Percentiles rank a stretch among this genome's conserved stretches.
Evolutionary conservation across 2,113 vertebrate genomes (phyloP).

Genomic region (Myrmecophaga tridactyla): DNA sequence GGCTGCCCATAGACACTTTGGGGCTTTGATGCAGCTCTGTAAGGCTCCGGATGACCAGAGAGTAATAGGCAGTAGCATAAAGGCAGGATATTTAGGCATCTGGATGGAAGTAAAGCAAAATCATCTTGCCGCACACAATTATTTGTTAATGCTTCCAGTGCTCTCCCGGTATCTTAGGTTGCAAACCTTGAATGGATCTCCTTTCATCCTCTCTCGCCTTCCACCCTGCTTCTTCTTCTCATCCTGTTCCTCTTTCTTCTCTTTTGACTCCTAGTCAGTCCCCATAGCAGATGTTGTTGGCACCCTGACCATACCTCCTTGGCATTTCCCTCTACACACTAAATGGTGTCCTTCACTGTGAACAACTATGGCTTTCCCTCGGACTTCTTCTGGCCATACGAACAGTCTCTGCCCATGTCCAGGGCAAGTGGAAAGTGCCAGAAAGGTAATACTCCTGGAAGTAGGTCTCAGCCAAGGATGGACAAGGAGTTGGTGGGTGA

Average conservation of each 20-base stretch:
- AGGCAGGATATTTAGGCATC: neutral
- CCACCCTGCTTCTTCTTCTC: no score
- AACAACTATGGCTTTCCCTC: neutral
- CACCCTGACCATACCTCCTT: neutral
- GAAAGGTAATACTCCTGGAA: neutral
- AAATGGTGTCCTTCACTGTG: neutral
- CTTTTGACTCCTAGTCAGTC: neutral
- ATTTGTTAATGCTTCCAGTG: neutral
- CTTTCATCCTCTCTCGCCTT: neutral
- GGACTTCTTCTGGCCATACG: neutral
- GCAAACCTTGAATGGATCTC: neutral
- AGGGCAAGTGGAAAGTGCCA: neutral
- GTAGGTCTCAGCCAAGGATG: neutral
- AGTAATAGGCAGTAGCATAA: no score
- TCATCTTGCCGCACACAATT: neutral
- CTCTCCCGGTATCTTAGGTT: neutral
- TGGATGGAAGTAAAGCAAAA: neutral
- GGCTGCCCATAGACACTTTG: neutral
- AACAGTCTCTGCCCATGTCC: neutral
- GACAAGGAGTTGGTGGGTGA: neutral
- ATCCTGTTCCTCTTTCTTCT: neutral
- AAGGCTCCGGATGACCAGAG: neutral
- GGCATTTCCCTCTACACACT: neutral
- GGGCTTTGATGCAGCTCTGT: neutral
- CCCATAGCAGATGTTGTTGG: neutral